Conservation (phyloP, 2,888 invertebrate genomes). For the Temnothorax ravouxi region DNA sequence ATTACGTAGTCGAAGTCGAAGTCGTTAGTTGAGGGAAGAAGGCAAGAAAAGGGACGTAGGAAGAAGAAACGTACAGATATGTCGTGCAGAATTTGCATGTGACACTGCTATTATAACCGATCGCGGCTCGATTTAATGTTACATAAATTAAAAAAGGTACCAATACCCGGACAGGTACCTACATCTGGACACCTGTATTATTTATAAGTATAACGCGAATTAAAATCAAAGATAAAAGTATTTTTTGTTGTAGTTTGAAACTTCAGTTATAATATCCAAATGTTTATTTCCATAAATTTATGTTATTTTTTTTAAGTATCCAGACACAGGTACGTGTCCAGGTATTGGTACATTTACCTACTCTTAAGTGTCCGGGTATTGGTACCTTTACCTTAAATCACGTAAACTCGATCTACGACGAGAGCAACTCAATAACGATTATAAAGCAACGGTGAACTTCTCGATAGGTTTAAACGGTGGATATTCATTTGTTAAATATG, state of each 20-base stretch:
- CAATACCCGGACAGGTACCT: no score
- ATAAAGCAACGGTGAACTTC: neutral
- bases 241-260: no score
- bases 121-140: neutral
- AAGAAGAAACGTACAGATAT: conserved; percentile 6
- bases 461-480: neutral
- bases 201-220: no score
- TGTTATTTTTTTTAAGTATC: no score
- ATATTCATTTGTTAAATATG: neutral
- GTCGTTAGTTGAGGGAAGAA: conserved; percentile 18
- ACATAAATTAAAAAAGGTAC: neutral
- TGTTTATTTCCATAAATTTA: no score
- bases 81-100: conserved; percentile 16
- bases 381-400: neutral
- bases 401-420: neutral
- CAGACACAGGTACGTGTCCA: no score
- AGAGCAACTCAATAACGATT: neutral
- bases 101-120: conserved; percentile 18
- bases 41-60: neutral
- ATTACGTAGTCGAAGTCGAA: conserved; percentile 29
- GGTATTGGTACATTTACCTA: no score
- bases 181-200: no score
- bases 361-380: no score
- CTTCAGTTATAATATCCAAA: no score
- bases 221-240: no score